Base-by-base conservation (phyloP, 2,113 vertebrate genomes). In the Alligator mississippiensis region DNA sequence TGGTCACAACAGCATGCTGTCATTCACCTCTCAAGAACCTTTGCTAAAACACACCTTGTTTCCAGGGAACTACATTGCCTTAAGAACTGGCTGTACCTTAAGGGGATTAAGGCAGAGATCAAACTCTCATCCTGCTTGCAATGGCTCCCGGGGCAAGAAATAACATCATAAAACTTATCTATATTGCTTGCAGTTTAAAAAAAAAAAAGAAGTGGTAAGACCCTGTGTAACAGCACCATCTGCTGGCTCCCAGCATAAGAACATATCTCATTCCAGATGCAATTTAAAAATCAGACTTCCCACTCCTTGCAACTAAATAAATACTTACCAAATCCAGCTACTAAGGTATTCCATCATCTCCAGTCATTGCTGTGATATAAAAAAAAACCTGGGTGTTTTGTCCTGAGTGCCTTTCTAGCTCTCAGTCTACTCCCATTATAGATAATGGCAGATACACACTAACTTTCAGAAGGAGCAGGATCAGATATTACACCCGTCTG, bases 171-270 rank as follows among this genome's bases (percentile, higher is more conserved):
- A 19, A 87, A 6, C 47, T 47, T 47, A 47, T 47, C 47, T 47
- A 9, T 47, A 47, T 47, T 10, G 66, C 79, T 70, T 5, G 0
- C 12, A 6, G 62, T 13, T 60, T 47, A 93, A 90, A 76, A 66
- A 62, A 81, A 24, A 77, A 76, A 66, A 62, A 81, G 21, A 77
- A 16, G 21, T 55, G 6, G 74, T 1, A 64, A 0, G 77, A 22
- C 54, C 60, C 93, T 96, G 92, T 92, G 94, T 80, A 94, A 96
- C 90, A 97, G 96, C 96, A 97, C 80, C 95, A 95, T 95, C 94
- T 93, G 94, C 93, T 95, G 94, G 96, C 86, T n/a, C 85, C 74
- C 92, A 14, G 62, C n/a, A 12, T 72, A 90, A 94, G 18, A 66
- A 82, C 95, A 91, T 77, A 22, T 87, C 92, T 63, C 6, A 0